Percentiles rank a stretch among this genome's conserved stretches.
Evolutionary conservation across 2,113 vertebrate genomes (phyloP).

Genomic region (Eurypyga helias): DNA sequence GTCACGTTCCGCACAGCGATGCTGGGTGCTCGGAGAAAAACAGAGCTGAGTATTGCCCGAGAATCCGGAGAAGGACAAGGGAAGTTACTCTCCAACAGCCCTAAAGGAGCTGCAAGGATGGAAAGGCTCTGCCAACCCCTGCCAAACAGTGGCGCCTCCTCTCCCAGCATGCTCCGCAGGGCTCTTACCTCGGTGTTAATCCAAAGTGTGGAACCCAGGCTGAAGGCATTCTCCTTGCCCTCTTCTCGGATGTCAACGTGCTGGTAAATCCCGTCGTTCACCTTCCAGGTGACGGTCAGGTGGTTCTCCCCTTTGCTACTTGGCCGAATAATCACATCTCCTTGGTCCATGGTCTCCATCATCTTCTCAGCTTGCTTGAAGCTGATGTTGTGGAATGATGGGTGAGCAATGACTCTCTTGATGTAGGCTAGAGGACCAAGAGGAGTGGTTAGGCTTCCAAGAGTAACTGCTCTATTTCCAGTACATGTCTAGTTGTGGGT

Average conservation of each 20-base stretch:
- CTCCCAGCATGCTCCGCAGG: neutral
- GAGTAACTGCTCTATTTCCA: neutral
- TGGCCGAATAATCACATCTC: constrained; percentile 95
- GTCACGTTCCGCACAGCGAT: neutral
- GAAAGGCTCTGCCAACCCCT: neutral
- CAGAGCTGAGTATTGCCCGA: neutral
- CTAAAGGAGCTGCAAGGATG: neutral
- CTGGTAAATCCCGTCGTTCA: constrained; percentile 95
- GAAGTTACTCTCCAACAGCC: neutral
- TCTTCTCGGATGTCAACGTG: constrained; percentile 96
- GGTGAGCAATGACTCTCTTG: constrained; percentile 97
- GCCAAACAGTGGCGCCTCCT: neutral
- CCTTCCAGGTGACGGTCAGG: constrained; percentile 98
- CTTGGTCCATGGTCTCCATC: constrained; percentile 99
- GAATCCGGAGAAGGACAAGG: neutral
- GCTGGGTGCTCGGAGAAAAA: neutral
- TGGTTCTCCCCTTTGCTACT: constrained; percentile 99
- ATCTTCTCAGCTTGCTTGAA: constrained; percentile 99
- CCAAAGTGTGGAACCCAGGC: constrained; percentile 94
- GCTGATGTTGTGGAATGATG: constrained; percentile 99
- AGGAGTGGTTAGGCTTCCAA: neutral
- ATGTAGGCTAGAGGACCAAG: constrained; percentile 86
- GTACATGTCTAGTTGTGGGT: neutral
- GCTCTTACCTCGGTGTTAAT: constrained; percentile 90
- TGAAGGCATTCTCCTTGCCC: constrained; percentile 99